phyloP scores from a whole-genome alignment of 1,140 invertebrate genomes.

The Drosophila lini region DNA sequence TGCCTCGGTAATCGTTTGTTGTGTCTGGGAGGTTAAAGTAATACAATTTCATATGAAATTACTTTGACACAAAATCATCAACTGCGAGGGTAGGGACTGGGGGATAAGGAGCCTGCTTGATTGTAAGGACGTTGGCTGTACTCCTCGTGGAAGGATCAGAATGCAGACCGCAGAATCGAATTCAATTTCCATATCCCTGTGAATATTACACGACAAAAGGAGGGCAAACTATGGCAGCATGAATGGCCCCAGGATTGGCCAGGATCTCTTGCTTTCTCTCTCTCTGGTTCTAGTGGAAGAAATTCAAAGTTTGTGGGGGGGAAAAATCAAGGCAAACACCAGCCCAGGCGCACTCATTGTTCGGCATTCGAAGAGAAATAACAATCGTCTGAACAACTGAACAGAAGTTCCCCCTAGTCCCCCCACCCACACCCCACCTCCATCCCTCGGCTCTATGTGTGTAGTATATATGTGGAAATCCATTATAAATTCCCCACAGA shows the following conservation, averaged over 20 bases:
- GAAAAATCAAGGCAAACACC: constrained; percentile 43
- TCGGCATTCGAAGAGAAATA: constrained; percentile 46
- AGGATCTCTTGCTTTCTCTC: background rate
- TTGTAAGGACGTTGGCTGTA: background rate
- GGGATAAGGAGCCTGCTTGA: background rate
- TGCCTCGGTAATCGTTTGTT: constrained; percentile 59
- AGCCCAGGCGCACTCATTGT: constrained; percentile 34
- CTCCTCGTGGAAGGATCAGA: background rate
- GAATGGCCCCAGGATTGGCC: background rate
- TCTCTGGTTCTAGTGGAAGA: background rate
- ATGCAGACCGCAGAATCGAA: constrained; percentile 42
- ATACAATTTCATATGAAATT: constrained; percentile 72
- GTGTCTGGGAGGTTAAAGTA: constrained; percentile 59
- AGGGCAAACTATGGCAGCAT: background rate
- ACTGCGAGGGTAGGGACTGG: background rate
- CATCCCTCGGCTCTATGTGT: background rate
- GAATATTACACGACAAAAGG: constrained; percentile 52
- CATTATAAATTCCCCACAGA: constrained; percentile 75
- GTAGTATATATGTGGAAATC: constrained; percentile 36
- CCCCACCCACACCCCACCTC: background rate
- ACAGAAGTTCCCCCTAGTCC: background rate
- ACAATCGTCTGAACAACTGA: constrained; percentile 41
- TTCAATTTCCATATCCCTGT: constrained; percentile 74
- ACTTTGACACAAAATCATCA: constrained; percentile 53
- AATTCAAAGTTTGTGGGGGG: constrained; percentile 21